These are phyloP conservation scores for Cisticola juncidis DNA, from an alignment of 2,113 vertebrate species.

Conservation along the genomic window DNA sequence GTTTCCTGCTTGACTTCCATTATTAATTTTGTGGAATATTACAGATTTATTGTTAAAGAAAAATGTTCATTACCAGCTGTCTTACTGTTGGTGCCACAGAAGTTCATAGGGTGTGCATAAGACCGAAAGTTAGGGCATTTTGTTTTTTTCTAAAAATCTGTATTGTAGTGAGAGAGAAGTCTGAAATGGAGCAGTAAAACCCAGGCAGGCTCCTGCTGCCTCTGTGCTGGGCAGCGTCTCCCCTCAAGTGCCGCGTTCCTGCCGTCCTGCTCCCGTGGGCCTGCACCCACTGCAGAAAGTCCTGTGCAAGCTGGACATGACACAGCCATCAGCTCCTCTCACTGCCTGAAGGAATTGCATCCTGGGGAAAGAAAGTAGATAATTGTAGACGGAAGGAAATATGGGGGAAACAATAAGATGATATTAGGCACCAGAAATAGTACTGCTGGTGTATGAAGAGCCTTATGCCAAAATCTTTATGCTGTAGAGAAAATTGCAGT, in stretches of 20 bases:
- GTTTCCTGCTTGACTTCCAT: neutral
- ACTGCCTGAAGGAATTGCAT: neutral
- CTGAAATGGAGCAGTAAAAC: neutral
- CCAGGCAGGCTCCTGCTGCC: neutral
- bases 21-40: neutral
- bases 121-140: fast-evolving
- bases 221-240: neutral
- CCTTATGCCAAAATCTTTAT: neutral
- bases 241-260: neutral
- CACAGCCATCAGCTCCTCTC: fast-evolving
- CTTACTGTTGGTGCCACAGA: neutral
- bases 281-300: neutral
- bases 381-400: neutral
- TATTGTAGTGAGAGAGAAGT: neutral
- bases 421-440: fast-evolving
- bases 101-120: neutral
- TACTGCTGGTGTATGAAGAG: neutral
- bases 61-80: neutral
- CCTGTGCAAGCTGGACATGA: fast-evolving
- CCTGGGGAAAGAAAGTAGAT: neutral
- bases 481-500: neutral
- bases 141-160: neutral
- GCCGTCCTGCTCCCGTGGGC: fast-evolving
- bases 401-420: fast-evolving
- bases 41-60: neutral